Evolutionary conservation across 2,113 vertebrate species (phyloP).

Genomic region (Spea multiplicata): DNA sequence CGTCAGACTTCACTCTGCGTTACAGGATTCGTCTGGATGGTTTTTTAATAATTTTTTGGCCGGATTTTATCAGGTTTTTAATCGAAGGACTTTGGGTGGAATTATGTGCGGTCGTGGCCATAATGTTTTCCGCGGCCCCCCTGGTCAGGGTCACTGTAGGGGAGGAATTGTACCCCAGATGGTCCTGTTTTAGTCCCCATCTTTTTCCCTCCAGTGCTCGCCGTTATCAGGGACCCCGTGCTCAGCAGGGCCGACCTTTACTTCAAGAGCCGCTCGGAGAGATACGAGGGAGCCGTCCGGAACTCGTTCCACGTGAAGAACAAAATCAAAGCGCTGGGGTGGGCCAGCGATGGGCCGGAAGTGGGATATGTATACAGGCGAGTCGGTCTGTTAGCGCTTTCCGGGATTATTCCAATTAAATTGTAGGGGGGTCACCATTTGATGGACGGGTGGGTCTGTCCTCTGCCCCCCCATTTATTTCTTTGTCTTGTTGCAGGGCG

Average conservation of each 20-base stretch:
- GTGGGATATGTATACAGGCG: slow-evolving; percentile 57
- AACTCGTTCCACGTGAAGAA: slow-evolving; percentile 54
- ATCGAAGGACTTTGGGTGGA: too few relatives aligned
- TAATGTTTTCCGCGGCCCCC: too few relatives aligned
- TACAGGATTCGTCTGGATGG: too few relatives aligned
- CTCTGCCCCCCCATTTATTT: background rate
- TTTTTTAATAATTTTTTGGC: too few relatives aligned
- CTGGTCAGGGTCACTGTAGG: too few relatives aligned
- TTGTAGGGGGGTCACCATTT: too few relatives aligned
- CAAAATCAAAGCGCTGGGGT: slow-evolving; percentile 60
- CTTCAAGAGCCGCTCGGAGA: slow-evolving; percentile 66
- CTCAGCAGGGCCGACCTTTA: slow-evolving; percentile 61
- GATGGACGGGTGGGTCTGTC: too few relatives aligned
- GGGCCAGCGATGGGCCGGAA: slow-evolving; percentile 57
- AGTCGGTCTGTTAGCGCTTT: background rate
- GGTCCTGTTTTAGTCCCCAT: background rate
- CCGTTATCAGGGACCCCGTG: slow-evolving; percentile 56
- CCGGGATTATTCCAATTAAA: too few relatives aligned
- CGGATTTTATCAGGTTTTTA: too few relatives aligned
- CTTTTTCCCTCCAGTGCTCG: slow-evolving; percentile 57
- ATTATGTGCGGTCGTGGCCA: too few relatives aligned
- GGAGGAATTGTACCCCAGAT: too few relatives aligned
- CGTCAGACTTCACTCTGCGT: too few relatives aligned
- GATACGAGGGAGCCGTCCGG: slow-evolving; percentile 58
- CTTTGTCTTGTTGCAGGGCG: slow-evolving; percentile 50